Base-by-base conservation (phyloP, 2,888 invertebrate genomes). In the Lacanobia oleracea region DNA sequence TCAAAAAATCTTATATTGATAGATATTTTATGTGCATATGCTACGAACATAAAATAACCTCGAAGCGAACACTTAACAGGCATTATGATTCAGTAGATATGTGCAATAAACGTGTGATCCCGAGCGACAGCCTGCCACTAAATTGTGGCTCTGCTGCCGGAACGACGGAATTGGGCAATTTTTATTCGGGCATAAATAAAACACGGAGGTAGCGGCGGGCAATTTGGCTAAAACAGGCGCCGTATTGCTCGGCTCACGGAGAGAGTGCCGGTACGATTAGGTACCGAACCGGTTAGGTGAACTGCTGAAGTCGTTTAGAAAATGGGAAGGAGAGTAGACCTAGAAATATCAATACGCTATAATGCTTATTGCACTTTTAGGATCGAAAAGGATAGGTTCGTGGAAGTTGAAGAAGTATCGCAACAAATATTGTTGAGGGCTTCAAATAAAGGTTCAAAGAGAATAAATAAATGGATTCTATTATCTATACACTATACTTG, bases 111-210 rank as follows among this genome's bases (percentile, higher is more conserved):
- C 73, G 37, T 61, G 57, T 37, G 51, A 65, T 68, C 67, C 51
- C 75, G 54, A 75, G 81, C 72, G 83, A 80, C 86, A 86, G 76
- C 72, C 80, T 73, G 80, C 88, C 67, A 79, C 84, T 89, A 91
- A 93, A 93, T 91, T 92, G 87, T 86, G 77, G 80, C 81, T 86
- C 80, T 82, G 81, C 82, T n/a, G 9, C 18, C 12, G 40, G 56
- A n/a, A 53, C 84, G 87, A 80, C 83, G 87, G 89, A 91, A 94
- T 92, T 90, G 92, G 88, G 87, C 91, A 91, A 94, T 93, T 94
- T 94, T 93, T 94, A 94, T 92, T 91, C 87, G 86, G 79, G 86
- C 91, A 93, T 95, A 95, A 94, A 95, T 95, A 95, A 94, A 93
- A 93, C 91, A 94, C 88, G 88, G 83, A 72, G 85, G 89, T 88